Conservation (phyloP, 2,888 invertebrate genomes). For the Thymelicus sylvestris region DNA sequence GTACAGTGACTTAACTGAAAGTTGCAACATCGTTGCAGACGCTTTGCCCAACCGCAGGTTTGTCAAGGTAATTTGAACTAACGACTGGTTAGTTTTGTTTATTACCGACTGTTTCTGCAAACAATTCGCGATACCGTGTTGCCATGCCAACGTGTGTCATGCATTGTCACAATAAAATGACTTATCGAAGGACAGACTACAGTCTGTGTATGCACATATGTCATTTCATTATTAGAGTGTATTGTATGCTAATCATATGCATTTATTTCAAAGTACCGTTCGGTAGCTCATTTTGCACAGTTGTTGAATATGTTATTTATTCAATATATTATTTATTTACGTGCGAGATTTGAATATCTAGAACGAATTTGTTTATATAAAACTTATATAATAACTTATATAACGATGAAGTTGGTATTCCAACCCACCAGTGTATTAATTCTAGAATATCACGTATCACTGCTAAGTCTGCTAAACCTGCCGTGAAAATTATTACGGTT, state of each 20-base stretch:
- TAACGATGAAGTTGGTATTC: too few species aligned
- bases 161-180: constrained; percentile 4
- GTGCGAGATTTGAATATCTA: not conserved
- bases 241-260: constrained; percentile 11
- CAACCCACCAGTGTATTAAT: too few species aligned
- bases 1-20: constrained; percentile 12
- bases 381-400: too few species aligned
- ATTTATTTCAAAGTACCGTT: constrained; percentile 14
- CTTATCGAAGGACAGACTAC: not conserved
- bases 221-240: not conserved
- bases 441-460: too few species aligned
- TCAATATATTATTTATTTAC: constrained; percentile 1
- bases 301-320: not conserved
- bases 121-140: not conserved
- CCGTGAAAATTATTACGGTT: too few species aligned
- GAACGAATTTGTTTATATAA: too few species aligned
- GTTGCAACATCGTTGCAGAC: constrained; percentile 16
- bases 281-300: constrained; percentile 7
- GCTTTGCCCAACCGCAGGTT: constrained; percentile 25
- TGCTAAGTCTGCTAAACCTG: too few species aligned
- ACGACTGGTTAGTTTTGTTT: constrained; percentile 55
- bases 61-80: constrained; percentile 54
- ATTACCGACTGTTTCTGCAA: constrained; percentile 46
- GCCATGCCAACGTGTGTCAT: not conserved
- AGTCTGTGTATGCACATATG: not conserved